Percentiles rank a stretch among this genome's conserved stretches.
Conservation (phyloP, 1,140 invertebrate genomes). For the Tetraneura akinire region DNA sequence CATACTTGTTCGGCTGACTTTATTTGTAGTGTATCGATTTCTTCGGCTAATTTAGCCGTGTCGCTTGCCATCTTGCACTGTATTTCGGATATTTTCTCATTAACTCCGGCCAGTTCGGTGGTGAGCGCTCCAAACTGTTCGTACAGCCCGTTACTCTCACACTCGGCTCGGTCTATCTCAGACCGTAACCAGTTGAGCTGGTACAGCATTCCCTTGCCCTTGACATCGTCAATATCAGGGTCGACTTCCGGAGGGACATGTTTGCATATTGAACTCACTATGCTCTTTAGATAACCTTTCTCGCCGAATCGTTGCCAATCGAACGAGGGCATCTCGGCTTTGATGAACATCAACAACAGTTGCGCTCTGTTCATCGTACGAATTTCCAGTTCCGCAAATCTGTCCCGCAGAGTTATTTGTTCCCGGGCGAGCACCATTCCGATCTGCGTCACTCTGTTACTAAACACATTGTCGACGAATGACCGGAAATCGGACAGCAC, state of each 20-base stretch:
- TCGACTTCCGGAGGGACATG: neutral
- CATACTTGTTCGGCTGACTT: slow-evolving; percentile 1
- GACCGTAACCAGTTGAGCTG: slow-evolving; percentile 42
- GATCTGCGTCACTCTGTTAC: slow-evolving; percentile 20
- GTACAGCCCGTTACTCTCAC: neutral
- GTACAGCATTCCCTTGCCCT: slow-evolving; percentile 1
- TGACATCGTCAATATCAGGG: neutral
- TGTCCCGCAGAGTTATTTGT: neutral
- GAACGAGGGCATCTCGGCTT: slow-evolving; percentile 3
- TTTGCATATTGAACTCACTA: neutral
- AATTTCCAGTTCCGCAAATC: slow-evolving; percentile 4
- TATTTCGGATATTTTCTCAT: neutral
- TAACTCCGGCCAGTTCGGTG: neutral
- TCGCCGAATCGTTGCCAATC: neutral
- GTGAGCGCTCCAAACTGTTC: neutral
- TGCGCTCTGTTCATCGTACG: slow-evolving; percentile 16
- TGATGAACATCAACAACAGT: neutral
- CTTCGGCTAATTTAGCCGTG: neutral
- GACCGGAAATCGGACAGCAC: slow-evolving; percentile 24
- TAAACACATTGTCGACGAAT: slow-evolving; percentile 5
- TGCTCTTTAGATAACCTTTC: neutral
- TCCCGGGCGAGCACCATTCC: slow-evolving; percentile 16
- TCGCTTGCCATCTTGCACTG: slow-evolving; percentile 11
- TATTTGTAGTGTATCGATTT: neutral
- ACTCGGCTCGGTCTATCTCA: slow-evolving; percentile 24